A percentile compares a stretch with the other conserved stretches of the same genome.
Evolutionary conservation across 2,888 invertebrate species (phyloP).

Genomic region (Dioctria linearis): DNA sequence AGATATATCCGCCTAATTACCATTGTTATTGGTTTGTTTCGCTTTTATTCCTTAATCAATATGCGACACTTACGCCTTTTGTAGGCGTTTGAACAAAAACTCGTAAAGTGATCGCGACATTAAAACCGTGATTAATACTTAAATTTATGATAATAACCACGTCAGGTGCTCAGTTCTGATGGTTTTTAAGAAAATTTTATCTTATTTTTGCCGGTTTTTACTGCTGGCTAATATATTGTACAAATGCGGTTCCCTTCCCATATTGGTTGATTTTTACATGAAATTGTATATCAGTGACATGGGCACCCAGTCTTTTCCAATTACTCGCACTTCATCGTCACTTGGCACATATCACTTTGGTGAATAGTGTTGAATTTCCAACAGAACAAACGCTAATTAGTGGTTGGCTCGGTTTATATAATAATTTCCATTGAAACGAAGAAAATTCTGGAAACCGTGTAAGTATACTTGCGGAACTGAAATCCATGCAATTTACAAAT

Average conservation of each 20-base stretch:
- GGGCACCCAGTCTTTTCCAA: constrained; percentile 8
- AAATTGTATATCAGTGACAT: constrained; percentile 8
- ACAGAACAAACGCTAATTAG: constrained; percentile 25
- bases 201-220: not conserved
- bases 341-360: too few species aligned
- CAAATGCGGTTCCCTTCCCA: too few species aligned
- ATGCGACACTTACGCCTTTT: constrained; percentile 21
- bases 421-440: too few species aligned
- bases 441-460: too few species aligned
- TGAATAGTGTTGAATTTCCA: not conserved
- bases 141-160: not conserved
- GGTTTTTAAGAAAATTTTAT: not conserved
- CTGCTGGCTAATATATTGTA: too few species aligned
- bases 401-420: not conserved
- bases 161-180: not conserved
- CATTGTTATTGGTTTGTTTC: constrained; percentile 33
- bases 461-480: too few species aligned
- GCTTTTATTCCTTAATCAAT: constrained; percentile 26
- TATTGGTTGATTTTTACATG: not conserved
- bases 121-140: constrained; percentile 31
- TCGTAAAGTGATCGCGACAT: constrained; percentile 34
- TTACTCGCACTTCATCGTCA: not conserved
- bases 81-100: constrained; percentile 26
- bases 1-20: constrained; percentile 38
- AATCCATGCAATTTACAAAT: too few species aligned